Evolutionary conservation across 1,140 invertebrate species (phyloP).

Genomic region (Lepidostoma basale): DNA sequence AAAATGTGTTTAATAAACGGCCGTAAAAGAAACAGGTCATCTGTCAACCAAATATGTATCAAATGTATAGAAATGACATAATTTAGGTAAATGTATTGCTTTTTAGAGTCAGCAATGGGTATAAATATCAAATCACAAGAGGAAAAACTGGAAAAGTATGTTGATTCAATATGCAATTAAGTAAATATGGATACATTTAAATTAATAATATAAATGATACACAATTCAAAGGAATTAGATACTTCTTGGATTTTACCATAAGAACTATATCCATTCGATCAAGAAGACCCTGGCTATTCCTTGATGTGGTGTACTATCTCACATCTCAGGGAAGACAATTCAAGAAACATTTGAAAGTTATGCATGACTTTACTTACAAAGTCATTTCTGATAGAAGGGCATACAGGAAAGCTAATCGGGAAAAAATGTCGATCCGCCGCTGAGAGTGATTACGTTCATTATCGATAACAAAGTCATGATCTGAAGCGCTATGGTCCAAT

Average conservation of each 20-base stretch:
- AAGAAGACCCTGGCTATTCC: constrained; percentile 35
- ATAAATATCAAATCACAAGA: constrained; percentile 41
- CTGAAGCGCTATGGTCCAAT: neutral
- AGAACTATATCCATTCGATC: constrained; percentile 30
- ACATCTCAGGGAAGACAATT: constrained; percentile 62
- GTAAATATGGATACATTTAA: too few species aligned
- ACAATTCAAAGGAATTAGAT: too few species aligned
- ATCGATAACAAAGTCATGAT: neutral
- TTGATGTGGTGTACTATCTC: constrained; percentile 62
- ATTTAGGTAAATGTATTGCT: neutral
- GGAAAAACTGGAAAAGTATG: constrained; percentile 24
- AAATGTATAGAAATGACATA: neutral
- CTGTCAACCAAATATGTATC: too few species aligned
- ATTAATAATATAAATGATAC: too few species aligned
- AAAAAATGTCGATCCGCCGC: too few species aligned
- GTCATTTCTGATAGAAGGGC: constrained; percentile 58
- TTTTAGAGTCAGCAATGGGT: constrained; percentile 45
- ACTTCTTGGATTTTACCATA: too few species aligned
- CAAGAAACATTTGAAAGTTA: constrained; percentile 62
- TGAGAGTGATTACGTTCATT: constrained; percentile 2
- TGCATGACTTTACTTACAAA: constrained; percentile 72
- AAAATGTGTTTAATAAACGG: too few species aligned
- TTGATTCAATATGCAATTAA: constrained; percentile 36
- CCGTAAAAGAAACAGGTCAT: too few species aligned
- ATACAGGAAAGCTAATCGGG: constrained; percentile 35